These are phyloP conservation scores for Microcebus jonahi DNA, from an alignment of 2,113 vertebrate genomes.

Conservation along the genomic window DNA sequence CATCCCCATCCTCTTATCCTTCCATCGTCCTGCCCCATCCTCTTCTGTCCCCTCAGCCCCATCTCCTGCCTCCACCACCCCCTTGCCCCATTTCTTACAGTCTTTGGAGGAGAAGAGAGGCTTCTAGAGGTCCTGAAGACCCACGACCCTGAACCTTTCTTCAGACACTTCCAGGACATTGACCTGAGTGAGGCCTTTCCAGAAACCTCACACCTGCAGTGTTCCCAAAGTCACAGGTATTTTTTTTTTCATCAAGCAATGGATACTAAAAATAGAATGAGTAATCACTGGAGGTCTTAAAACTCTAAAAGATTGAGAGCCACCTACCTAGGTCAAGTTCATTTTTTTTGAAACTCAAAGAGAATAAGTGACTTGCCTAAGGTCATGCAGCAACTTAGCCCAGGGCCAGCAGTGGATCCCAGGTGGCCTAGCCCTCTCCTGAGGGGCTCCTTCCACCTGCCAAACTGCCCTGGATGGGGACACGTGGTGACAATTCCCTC, in stretches of 20 bases:
- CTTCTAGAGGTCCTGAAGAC: not conserved
- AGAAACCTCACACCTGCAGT: not conserved
- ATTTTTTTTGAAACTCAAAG: not conserved
- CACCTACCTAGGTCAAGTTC: not conserved
- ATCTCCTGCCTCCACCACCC: rapidly evolving
- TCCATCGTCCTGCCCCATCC: no score
- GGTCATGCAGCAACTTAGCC: not conserved
- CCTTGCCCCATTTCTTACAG: not conserved
- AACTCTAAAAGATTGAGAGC: not conserved
- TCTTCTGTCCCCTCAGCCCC: not conserved
- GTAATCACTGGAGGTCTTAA: not conserved
- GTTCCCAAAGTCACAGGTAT: not conserved
- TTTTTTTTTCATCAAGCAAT: not conserved
- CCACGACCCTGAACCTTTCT: not conserved
- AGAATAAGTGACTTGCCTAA: not conserved
- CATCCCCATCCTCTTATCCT: not conserved
- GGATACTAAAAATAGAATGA: not conserved
- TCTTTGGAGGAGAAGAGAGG: not conserved
- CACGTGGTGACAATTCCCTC: not conserved
- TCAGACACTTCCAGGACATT: not conserved
- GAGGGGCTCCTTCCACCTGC: no score
- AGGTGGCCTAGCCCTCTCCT: no score
- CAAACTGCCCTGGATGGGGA: not conserved
- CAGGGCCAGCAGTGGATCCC: not conserved
- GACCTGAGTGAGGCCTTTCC: not conserved